Conservation (phyloP, 2,113 vertebrate genomes). For the Nanger granti region DNA sequence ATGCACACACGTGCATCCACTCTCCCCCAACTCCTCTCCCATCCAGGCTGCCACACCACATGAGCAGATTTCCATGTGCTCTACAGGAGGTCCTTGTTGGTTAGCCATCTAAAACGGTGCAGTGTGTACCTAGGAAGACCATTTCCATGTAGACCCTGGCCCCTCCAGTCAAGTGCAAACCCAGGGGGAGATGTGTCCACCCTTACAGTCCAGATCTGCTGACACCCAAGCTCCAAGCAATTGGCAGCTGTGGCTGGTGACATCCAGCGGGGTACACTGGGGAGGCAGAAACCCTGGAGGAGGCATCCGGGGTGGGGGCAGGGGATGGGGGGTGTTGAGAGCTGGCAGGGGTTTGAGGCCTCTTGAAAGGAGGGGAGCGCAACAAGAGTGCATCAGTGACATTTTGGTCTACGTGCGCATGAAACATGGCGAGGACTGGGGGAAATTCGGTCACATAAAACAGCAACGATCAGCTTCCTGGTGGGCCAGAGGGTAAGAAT, state of each 20-base stretch:
- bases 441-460: too few relatives aligned
- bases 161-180: too few relatives aligned
- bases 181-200: background rate
- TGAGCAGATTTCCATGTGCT: background rate
- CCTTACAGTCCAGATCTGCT: too few relatives aligned
- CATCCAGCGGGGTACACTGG: background rate
- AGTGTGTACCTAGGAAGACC: background rate
- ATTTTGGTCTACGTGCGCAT: background rate
- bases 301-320: accelerated
- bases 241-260: background rate
- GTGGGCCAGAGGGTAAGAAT: background rate
- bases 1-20: accelerated
- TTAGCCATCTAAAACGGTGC: background rate
- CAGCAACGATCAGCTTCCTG: background rate
- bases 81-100: background rate
- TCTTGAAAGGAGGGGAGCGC: background rate
- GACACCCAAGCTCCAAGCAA: background rate
- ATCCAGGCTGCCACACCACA: background rate
- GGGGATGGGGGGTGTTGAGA: accelerated
- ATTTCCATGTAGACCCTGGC: background rate
- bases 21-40: background rate
- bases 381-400: background rate
- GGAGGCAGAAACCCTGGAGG: background rate
- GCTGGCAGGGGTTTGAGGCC: background rate
- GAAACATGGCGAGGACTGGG: background rate